phyloP scores from a whole-genome alignment of 2,888 invertebrate genomes.

The Germaria angustata region DNA sequence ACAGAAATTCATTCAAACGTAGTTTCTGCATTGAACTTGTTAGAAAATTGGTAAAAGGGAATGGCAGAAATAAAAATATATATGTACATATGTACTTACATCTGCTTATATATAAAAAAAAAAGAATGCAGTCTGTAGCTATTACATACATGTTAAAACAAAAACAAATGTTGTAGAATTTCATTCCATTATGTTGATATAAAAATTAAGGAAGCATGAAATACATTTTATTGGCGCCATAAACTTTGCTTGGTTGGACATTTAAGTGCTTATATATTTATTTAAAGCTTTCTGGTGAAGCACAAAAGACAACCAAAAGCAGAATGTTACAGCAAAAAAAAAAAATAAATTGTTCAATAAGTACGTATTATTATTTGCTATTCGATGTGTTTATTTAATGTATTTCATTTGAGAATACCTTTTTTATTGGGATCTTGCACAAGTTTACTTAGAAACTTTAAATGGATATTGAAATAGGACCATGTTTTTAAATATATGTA shows the following conservation, averaged over 20 bases:
- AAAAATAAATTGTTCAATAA: constrained; percentile 21
- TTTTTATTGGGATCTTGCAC: no score
- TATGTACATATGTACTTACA: no score
- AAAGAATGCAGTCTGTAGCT: not conserved
- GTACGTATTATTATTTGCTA: not conserved
- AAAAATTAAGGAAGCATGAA: constrained; percentile 80
- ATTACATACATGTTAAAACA: not conserved
- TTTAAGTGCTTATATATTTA: constrained; percentile 75
- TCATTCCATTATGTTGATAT: constrained; percentile 72
- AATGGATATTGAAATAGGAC: no score
- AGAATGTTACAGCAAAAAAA: not conserved
- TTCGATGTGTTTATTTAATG: constrained; percentile 15
- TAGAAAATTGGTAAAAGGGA: constrained; percentile 4
- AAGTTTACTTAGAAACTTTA: no score
- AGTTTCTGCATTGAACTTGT: constrained; percentile 10
- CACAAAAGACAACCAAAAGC: not conserved
- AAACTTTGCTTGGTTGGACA: constrained; percentile 79
- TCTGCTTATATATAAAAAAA: no score
- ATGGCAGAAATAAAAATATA: not conserved
- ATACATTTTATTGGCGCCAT: constrained; percentile 80
- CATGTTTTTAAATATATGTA: no score
- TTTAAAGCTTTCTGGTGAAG: constrained; percentile 34
- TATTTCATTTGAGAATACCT: not conserved
- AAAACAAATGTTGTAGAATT: constrained; percentile 45
- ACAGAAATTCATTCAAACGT: constrained; percentile 32